Base-by-base conservation (phyloP, 2,113 vertebrate genomes). In the Chlorodrepanis virens region DNA sequence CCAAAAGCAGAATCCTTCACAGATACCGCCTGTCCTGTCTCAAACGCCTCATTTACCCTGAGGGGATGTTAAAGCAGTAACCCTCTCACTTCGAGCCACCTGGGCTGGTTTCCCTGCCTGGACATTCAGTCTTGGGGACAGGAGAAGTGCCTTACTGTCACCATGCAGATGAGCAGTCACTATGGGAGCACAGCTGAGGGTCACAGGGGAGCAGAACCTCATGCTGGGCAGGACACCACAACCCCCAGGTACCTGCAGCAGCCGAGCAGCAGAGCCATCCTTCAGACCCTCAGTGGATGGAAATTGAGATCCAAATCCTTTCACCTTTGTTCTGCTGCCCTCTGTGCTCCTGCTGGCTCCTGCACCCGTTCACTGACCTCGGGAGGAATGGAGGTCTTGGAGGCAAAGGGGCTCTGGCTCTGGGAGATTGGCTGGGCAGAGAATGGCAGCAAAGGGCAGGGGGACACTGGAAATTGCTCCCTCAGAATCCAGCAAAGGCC, bases 261-360 rank as follows among this genome's bases (percentile, higher is more conserved):
- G 42, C 49, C 2, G 0, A 56, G 59, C 8, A 4, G 24, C 65
- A 71, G n/a, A 40, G 47, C 11, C 1, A 0, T 10, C 4, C 40
- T 35, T 71, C 7, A 18, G 63, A 33, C 13, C 37, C 31, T 31
- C 45, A 2, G 1, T 15, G 67, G 12, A 14, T 33, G 57, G 42
- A 35, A 31, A 35, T 10, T 12, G 49, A 56, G 49, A 29, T 42
- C 14, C 49, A 71, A 42, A 71, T 25, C 40, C 40, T 63, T 40
- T 24, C 20, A 14, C 20, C 29, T 54, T 54, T 13, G 14, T 15
- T 47, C n/a, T 63, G 65, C 49, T 49, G n/a, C 65, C 25, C 7
- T 18, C 20, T 47, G 24, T 47, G 29, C 40, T 47, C 24, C 24
- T 21, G 9, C 18, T 31, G 78, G 20, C 29, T 49, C 19, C 49